Percentiles rank a stretch among this genome's conserved stretches.
Evolutionary conservation across 2,113 vertebrate genomes (phyloP).

Genomic region (Tretioscincus oriximinensis): DNA sequence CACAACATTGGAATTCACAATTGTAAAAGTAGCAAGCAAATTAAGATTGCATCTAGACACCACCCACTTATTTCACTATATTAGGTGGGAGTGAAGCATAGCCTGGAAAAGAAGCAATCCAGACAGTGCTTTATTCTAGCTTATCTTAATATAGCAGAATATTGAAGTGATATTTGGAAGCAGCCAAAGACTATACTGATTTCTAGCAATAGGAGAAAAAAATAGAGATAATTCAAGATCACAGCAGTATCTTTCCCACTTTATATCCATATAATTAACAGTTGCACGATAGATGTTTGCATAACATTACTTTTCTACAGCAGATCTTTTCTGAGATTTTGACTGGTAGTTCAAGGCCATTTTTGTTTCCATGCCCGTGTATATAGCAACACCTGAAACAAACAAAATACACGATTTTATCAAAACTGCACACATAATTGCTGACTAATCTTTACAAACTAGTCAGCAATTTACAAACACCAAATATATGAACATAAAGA

Average conservation of each 20-base stretch:
- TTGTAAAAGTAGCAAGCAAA: not conserved
- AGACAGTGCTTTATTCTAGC: too few species aligned
- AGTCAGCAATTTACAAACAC: not conserved
- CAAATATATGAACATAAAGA: not conserved
- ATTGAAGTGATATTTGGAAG: too few species aligned
- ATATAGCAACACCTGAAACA: slow-evolving; percentile 88
- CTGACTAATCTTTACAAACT: not conserved
- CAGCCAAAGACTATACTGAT: too few species aligned
- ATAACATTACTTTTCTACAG: slow-evolving; percentile 93
- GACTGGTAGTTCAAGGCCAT: slow-evolving; percentile 98
- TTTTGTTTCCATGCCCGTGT: slow-evolving; percentile 99
- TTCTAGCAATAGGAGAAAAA: not conserved
- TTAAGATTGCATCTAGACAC: not conserved
- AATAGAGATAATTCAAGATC: not conserved
- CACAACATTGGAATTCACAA: not conserved
- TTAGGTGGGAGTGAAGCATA: too few species aligned
- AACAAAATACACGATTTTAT: slow-evolving; percentile 38
- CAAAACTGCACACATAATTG: not conserved
- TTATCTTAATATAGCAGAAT: too few species aligned
- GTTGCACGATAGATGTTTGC: not conserved
- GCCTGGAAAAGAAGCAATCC: too few species aligned
- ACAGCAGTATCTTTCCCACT: not conserved
- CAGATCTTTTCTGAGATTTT: slow-evolving; percentile 97
- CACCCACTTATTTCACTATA: too few species aligned
- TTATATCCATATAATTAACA: slow-evolving; percentile 8